These are phyloP conservation scores for Sminthurides aquaticus DNA, from an alignment of 2,888 invertebrate species.

Conservation along the genomic window DNA sequence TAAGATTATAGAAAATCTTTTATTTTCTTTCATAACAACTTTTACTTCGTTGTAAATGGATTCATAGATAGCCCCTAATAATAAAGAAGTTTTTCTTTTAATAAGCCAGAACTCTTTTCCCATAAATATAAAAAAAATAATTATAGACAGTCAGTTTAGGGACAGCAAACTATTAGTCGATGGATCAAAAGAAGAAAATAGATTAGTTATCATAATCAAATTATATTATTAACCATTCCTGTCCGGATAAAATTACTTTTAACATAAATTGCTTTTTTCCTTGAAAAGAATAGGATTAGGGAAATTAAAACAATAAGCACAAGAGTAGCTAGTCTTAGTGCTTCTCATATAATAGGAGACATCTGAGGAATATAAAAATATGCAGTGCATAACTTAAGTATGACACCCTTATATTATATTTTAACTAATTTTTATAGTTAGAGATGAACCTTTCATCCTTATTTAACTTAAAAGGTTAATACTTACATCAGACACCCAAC, in stretches of 20 bases:
- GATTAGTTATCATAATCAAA: constrained; percentile 62
- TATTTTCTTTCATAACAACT: constrained; percentile 51
- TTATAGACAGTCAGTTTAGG: constrained; percentile 56
- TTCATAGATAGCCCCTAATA: constrained; percentile 51
- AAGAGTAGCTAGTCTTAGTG: no score
- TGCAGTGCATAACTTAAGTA: constrained; percentile 61
- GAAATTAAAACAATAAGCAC: no score
- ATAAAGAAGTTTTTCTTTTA: constrained; percentile 51
- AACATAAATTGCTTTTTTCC: no score
- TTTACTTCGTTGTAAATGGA: constrained; percentile 56
- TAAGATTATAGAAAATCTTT: constrained; percentile 54
- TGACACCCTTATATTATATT: constrained; percentile 59
- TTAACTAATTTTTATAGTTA: constrained; percentile 58
- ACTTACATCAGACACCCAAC: constrained; percentile 62
- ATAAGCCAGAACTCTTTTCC: constrained; percentile 52
- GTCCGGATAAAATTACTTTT: no score
- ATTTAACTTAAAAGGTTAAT: constrained; percentile 62
- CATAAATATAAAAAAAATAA: constrained; percentile 49
- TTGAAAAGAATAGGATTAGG: no score
- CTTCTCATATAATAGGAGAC: constrained; percentile 54
- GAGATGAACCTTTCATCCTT: constrained; percentile 56
- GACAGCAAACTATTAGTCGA: constrained; percentile 52
- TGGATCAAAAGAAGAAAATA: constrained; percentile 64
- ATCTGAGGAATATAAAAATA: constrained; percentile 65
- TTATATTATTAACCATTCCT: no score